A percentile compares a stretch with the other conserved stretches of the same genome.
These are phyloP conservation scores for Telenomus remus DNA, from an alignment of 1,140 invertebrate species.

Conservation along the genomic window DNA sequence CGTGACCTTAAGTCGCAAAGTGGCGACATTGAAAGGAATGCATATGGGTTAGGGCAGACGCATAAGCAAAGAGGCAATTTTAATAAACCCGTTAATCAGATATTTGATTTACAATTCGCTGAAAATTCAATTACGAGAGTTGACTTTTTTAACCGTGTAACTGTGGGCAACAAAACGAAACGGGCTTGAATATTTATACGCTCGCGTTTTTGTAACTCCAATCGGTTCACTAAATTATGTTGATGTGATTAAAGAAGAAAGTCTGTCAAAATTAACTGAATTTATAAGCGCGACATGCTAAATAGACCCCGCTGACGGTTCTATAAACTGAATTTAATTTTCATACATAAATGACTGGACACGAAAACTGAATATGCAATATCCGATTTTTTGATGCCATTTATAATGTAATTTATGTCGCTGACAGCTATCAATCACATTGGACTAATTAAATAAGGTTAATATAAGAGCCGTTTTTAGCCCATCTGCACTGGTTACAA, in stretches of 20 bases:
- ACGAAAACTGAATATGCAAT: conserved; percentile 8
- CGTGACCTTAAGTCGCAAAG: conserved; percentile 65
- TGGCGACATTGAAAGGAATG: conserved; percentile 73
- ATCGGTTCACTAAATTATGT: conserved; percentile 40
- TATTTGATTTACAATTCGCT: conserved; percentile 36
- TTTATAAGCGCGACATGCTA: conserved; percentile 46
- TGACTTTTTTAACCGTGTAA: conserved; percentile 26
- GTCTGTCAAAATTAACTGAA: conserved; percentile 48
- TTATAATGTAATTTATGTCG: conserved; percentile 32
- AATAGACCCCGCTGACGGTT: conserved; percentile 24
- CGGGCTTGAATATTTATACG: conserved; percentile 44
- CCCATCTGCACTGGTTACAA: neutral
- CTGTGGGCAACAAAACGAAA: conserved; percentile 20
- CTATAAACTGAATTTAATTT: conserved; percentile 31
- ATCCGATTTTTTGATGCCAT: conserved; percentile 17
- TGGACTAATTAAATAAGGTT: conserved; percentile 26
- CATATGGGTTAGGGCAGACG: conserved; percentile 67
- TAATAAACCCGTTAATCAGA: conserved; percentile 50
- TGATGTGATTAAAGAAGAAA: conserved; percentile 46
- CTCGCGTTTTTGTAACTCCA: conserved; percentile 36
- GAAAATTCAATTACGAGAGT: conserved; percentile 46
- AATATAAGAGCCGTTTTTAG: conserved; percentile 17
- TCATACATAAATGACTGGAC: conserved; percentile 30
- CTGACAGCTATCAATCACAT: conserved; percentile 1
- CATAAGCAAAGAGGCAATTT: conserved; percentile 63